Percentiles rank a stretch among this genome's conserved stretches.
Evolutionary conservation across 2,113 vertebrate species (phyloP).

Genomic region (Ciconia boyciana): DNA sequence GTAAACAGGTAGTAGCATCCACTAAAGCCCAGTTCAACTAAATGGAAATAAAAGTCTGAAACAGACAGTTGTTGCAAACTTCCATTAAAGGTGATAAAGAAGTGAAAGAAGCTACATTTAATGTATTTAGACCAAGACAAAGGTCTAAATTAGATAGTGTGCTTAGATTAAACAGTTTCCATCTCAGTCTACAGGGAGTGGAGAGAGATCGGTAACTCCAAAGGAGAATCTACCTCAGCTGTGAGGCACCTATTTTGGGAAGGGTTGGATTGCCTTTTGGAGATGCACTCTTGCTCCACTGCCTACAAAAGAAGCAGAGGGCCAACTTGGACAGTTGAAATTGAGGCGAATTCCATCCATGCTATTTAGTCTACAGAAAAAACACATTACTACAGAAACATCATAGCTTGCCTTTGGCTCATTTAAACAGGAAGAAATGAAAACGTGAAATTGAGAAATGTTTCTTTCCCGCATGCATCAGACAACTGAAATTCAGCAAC

Average conservation of each 20-base stretch:
- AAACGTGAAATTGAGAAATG: not conserved
- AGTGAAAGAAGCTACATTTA: not conserved
- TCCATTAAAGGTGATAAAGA: not conserved
- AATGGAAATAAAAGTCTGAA: not conserved
- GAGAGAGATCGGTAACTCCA: not conserved
- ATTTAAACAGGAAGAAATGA: not conserved
- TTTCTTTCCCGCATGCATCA: not conserved
- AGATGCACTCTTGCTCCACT: fast-evolving
- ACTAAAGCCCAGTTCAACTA: not conserved
- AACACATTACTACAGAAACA: not conserved
- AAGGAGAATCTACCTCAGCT: not conserved
- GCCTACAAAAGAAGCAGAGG: not conserved
- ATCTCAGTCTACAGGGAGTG: not conserved
- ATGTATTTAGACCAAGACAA: not conserved
- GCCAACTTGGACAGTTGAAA: not conserved
- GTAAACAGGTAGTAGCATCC: not conserved
- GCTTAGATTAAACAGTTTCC: not conserved
- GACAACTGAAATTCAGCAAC: not conserved
- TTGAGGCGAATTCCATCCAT: not conserved
- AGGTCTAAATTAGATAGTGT: not conserved
- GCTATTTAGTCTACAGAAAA: not conserved
- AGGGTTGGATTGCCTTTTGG: not conserved
- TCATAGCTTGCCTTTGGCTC: not conserved
- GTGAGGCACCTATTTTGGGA: not conserved
- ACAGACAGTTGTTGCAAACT: not conserved